Evolutionary conservation across 2,888 invertebrate species (phyloP).

Genomic region (Dryadula phaetusa): DNA sequence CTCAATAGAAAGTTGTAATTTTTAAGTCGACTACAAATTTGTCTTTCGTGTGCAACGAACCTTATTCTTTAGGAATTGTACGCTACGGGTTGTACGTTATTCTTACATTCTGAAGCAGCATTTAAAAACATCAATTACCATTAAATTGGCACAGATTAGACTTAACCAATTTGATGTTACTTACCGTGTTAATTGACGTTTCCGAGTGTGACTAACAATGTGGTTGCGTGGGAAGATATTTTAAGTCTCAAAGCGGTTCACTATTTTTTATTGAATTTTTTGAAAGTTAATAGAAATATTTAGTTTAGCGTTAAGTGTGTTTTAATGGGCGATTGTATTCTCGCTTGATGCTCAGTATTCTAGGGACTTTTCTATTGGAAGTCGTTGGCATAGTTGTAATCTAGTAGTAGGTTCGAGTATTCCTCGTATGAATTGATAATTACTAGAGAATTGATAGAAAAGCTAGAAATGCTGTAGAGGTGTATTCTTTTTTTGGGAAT

Average conservation of each 20-base stretch:
- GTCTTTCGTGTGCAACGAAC: not conserved
- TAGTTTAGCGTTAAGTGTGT: conserved; percentile 30
- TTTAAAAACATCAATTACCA: not conserved
- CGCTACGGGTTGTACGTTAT: no score
- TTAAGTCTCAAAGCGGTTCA: conserved; percentile 47
- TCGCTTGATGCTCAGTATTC: conserved; percentile 29
- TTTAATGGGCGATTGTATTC: conserved; percentile 16
- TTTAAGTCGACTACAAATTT: conserved; percentile 6
- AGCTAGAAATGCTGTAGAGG: not conserved
- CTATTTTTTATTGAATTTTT: conserved; percentile 65
- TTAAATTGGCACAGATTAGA: not conserved
- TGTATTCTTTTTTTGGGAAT: not conserved
- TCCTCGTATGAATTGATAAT: not conserved
- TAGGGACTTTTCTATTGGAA: conserved; percentile 29
- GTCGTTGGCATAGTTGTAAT: conserved; percentile 17
- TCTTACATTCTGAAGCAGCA: not conserved
- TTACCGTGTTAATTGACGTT: not conserved
- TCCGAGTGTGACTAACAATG: not conserved
- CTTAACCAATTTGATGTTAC: not conserved
- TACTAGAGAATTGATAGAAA: not conserved
- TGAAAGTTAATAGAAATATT: conserved; percentile 50
- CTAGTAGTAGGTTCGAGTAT: conserved; percentile 9
- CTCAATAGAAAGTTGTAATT: conserved; percentile 3
- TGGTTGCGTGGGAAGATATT: conserved; percentile 36
- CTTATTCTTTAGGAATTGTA: not conserved